phyloP scores from a whole-genome alignment of 2,888 invertebrate genomes.

The Himalopsyche anomala region DNA sequence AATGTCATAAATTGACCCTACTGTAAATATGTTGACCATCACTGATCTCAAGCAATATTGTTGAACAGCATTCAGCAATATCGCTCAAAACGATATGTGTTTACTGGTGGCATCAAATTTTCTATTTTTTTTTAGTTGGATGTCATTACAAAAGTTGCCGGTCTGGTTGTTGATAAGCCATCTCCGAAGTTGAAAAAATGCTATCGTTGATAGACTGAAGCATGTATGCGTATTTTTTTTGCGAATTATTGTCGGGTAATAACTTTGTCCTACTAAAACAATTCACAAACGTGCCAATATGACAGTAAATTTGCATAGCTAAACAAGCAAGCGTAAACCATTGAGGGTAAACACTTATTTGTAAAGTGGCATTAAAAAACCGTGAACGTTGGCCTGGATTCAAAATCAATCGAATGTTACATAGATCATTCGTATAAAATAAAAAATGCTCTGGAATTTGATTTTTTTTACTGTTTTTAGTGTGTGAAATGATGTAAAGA shows the following conservation, averaged over 20 bases:
- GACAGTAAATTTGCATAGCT: neutral
- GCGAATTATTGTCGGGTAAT: neutral
- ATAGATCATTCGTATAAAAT: neutral
- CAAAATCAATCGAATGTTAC: neutral
- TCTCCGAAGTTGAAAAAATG: too few species aligned
- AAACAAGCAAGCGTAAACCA: neutral
- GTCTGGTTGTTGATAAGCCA: too few species aligned
- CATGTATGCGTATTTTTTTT: too few species aligned
- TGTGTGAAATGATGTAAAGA: neutral
- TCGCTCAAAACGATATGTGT: too few species aligned
- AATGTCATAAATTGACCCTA: too few species aligned
- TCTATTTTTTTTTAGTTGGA: too few species aligned
- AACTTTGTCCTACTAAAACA: conserved; percentile 19
- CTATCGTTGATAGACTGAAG: too few species aligned
- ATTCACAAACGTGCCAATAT: neutral
- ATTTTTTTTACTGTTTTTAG: neutral
- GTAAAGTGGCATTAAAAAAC: neutral
- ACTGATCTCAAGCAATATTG: too few species aligned
- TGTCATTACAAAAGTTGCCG: too few species aligned
- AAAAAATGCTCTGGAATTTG: conserved; percentile 9
- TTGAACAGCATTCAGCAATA: too few species aligned
- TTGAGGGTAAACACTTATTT: neutral
- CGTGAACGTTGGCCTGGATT: neutral
- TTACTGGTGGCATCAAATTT: too few species aligned
- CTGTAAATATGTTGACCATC: too few species aligned